A percentile compares a stretch with the other conserved stretches of the same genome.
These are phyloP conservation scores for Agapornis roseicollis DNA, from an alignment of 2,113 vertebrate genomes.

Conservation along the genomic window DNA sequence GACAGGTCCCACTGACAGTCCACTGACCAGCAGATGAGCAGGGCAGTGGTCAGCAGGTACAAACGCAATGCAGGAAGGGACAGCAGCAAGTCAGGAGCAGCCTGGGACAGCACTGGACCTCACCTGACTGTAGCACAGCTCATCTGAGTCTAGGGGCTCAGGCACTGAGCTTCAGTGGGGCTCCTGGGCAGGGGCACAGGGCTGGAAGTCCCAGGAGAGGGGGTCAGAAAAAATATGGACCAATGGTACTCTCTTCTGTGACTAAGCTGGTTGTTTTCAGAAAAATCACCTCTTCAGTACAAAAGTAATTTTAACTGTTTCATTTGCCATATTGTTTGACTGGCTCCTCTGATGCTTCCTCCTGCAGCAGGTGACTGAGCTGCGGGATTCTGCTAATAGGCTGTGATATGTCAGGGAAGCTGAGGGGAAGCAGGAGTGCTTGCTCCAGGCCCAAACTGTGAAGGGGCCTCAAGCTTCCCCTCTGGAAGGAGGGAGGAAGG, in stretches of 20 bases:
- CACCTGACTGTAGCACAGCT: accelerated
- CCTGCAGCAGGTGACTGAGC: no score
- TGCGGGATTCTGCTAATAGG: no score
- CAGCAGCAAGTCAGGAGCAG: background rate
- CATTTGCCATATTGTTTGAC: accelerated
- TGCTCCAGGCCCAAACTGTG: no score
- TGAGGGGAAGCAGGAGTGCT: no score
- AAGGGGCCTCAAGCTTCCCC: no score
- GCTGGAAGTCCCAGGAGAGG: background rate
- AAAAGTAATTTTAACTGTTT: background rate
- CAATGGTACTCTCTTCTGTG: background rate
- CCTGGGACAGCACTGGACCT: accelerated
- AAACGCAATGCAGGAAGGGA: background rate
- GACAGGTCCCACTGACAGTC: accelerated
- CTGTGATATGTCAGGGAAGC: no score
- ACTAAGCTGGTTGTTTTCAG: background rate
- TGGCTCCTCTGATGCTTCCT: background rate
- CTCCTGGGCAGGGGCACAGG: accelerated
- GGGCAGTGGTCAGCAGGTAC: accelerated
- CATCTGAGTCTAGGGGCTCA: background rate
- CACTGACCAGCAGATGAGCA: background rate
- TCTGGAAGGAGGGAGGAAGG: no score
- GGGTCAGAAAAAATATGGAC: background rate
- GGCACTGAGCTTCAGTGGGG: background rate
- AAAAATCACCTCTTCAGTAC: background rate